Percentiles rank a stretch among this genome's conserved stretches.
phyloP scores from a whole-genome alignment of 1,140 invertebrate species.

The Drosophila chauvacae region DNA sequence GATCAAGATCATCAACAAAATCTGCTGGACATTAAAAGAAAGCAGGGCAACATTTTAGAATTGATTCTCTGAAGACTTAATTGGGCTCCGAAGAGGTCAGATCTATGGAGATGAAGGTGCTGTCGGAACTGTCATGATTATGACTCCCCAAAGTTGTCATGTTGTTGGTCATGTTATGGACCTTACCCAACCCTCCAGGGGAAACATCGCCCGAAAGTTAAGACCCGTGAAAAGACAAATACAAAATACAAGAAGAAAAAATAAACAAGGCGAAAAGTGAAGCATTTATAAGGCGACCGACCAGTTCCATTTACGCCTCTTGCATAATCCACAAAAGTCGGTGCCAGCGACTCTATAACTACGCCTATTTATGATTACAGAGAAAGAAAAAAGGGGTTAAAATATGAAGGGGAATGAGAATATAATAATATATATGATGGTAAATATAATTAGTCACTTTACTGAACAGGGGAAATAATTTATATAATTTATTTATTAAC shows the following conservation, averaged over 20 bases:
- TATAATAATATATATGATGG: no score
- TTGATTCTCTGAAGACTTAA: not conserved
- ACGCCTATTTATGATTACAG: conserved; percentile 8
- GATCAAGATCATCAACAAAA: not conserved
- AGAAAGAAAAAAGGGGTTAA: not conserved
- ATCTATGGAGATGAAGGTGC: not conserved
- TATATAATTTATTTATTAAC: no score
- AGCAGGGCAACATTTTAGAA: conserved; percentile 2
- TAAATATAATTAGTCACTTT: not conserved
- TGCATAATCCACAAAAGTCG: conserved; percentile 14
- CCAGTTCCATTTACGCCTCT: conserved; percentile 30
- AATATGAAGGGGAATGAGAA: not conserved
- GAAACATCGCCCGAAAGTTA: conserved; percentile 8
- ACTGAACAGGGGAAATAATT: not conserved
- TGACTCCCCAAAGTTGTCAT: not conserved
- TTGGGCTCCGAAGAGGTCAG: not conserved
- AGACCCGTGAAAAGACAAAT: conserved; percentile 17
- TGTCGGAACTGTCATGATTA: not conserved
- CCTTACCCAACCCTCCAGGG: conserved; percentile 15
- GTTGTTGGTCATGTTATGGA: conserved; percentile 26
- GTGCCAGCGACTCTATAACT: conserved; percentile 1
- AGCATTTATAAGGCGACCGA: conserved; percentile 24
- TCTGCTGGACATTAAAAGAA: conserved; percentile 12
- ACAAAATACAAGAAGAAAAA: not conserved
- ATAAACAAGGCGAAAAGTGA: conserved; percentile 27